phyloP scores from a whole-genome alignment of 1,140 invertebrate species.

The Amyelois transitella region DNA sequence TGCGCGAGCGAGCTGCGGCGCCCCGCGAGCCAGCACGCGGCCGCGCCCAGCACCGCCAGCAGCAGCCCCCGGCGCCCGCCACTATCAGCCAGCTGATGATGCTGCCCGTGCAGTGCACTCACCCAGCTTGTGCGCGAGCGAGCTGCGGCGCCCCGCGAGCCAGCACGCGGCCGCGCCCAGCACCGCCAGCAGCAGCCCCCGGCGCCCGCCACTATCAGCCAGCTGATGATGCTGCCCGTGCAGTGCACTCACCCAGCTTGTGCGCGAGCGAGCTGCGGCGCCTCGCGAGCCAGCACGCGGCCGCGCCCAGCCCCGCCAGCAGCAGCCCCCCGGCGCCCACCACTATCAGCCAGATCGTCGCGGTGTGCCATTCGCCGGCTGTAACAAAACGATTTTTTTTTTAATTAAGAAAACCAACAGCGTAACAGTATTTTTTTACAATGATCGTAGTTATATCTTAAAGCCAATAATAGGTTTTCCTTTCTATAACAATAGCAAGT shows the following conservation, averaged over 20 bases:
- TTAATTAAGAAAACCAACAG: too few species aligned
- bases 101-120: conserved; percentile 23
- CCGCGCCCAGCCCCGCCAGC: conserved; percentile 34
- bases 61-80: too few species aligned
- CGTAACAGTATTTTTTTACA: too few species aligned
- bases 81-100: conserved; percentile 44
- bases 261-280: conserved; percentile 43
- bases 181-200: conserved; percentile 39
- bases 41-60: conserved; percentile 26
- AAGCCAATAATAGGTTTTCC: too few species aligned
- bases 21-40: too few species aligned
- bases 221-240: too few species aligned
- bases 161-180: conserved; percentile 47
- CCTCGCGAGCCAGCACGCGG: conserved; percentile 53
- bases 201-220: conserved; percentile 50
- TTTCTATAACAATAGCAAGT: too few species aligned
- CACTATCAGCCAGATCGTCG: conserved; percentile 46
- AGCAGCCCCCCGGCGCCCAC: conserved; percentile 35
- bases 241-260: conserved; percentile 42
- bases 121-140: conserved; percentile 55
- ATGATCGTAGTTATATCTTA: too few species aligned
- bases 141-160: conserved; percentile 40
- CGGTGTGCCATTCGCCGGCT: conserved; percentile 48
- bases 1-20: conserved; percentile 43
- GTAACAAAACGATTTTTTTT: too few species aligned